phyloP scores from a whole-genome alignment of 2,797 vertebrate genomes.

The Phaenicophaeus curvirostris region DNA sequence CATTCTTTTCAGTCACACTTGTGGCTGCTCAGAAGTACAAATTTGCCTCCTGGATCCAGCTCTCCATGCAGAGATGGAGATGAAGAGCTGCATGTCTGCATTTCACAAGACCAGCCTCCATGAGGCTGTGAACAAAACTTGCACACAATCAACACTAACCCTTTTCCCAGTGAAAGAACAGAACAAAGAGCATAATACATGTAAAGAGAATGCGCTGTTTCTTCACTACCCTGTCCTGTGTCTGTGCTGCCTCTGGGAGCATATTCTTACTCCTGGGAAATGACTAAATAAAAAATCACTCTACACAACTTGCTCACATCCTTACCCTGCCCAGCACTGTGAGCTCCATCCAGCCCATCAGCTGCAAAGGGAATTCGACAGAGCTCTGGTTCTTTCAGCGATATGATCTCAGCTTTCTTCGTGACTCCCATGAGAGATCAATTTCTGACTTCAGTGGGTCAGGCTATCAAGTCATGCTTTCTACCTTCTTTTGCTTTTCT shows the following conservation, averaged over 20 bases:
- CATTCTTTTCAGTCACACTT: accelerated
- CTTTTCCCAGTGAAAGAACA: not conserved
- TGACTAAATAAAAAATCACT: not conserved
- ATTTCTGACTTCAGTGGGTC: not conserved
- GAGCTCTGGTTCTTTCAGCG: not conserved
- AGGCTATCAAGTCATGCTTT: not conserved
- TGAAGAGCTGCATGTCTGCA: not conserved
- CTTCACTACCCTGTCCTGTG: not conserved
- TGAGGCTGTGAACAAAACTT: not conserved
- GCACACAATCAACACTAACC: not conserved
- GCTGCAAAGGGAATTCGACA: not conserved
- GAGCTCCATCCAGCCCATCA: not conserved
- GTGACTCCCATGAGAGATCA: not conserved
- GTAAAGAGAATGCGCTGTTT: not conserved
- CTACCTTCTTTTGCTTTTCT: not conserved
- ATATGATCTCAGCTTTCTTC: not conserved
- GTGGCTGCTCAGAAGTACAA: not conserved
- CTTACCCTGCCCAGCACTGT: not conserved
- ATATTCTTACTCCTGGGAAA: not conserved
- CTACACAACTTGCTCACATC: not conserved
- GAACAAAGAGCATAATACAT: not conserved
- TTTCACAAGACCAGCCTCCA: not conserved
- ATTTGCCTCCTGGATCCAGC: not conserved
- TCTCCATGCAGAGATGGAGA: not conserved
- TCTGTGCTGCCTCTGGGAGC: not conserved